Base-by-base conservation (phyloP, 2,113 vertebrate genomes). In the Phrynosoma blainvillii region DNA sequence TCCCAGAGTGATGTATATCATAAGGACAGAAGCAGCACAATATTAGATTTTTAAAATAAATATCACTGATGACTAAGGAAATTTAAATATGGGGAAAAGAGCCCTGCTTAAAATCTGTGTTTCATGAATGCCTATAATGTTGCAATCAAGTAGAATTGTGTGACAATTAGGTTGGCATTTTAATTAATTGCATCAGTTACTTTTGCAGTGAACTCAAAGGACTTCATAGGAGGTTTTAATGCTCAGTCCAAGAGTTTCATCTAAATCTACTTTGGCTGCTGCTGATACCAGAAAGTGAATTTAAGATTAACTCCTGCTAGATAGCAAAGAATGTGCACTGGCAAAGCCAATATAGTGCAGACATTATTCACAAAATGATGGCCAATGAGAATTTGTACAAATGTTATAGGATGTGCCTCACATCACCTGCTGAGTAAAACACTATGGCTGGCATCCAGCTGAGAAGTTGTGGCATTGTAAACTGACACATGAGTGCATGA, bases 161-260 rank as follows among this genome's bases (percentile, higher is more conserved):
- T 77, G 32, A 40, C 36, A 25, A 77, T 85, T 85, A 65, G 32
- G 40, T 66, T 66, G 59, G 76, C 73, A 68, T 76, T 68, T 66
- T 85, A 66, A 77, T 85, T 77, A 77, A 77, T 66, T 77, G 42
- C 42, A 52, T 36, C 73, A 32, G n/a, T 83, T 88, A 66, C 42
- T 88, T 88, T 88, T 77, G 82, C 62, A 47, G 47, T 54, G 40
- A 86, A 79, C 30, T 54, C 78, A 18, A 88, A 82, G 86, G 56
- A 65, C 54, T 66, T 66, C 3, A 42, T 68, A 36, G 59, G 71
- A 40, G 76, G 40, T 88, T 88, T 85, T 68, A 88, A 66, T 83
- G 76, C 82, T 77, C 71, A 47, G 36, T 16, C 16, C 74, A 66
- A 78, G 36, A 78, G 74, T n/a, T 27, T 42, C 25, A 66, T 66